Conservation (phyloP, 64 coral and sea anemone genomes). For the Stichodactyla helianthus region DNA sequence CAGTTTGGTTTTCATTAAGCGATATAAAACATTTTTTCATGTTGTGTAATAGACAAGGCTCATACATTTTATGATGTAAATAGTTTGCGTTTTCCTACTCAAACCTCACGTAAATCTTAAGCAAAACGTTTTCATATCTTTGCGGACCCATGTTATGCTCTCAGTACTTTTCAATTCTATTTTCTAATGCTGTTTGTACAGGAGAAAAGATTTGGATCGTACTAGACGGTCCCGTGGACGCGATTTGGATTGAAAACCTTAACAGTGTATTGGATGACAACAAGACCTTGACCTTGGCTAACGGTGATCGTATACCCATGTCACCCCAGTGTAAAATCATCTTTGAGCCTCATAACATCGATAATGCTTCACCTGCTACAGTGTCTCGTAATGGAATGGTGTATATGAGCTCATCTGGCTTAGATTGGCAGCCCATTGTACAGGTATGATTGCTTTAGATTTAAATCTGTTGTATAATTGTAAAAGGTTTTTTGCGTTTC, state of each 20-base stretch:
- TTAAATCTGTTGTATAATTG: not conserved
- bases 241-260: constrained; percentile 95
- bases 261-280: constrained; percentile 95
- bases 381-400: constrained; percentile 99
- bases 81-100: no score
- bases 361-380: constrained; percentile 93
- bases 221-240: constrained; percentile 89
- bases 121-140: no score
- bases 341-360: constrained; percentile 96
- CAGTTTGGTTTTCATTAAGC: no score
- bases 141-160: no score
- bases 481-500: not conserved
- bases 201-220: constrained; percentile 95
- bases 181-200: not conserved
- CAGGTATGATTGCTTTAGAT: constrained; percentile 47
- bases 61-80: no score
- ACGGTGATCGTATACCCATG: constrained; percentile 97
- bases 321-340: constrained; percentile 95
- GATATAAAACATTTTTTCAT: no score
- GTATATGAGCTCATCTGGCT: constrained; percentile 98
- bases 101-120: no score
- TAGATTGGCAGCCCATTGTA: constrained; percentile 91
- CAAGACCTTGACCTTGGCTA: constrained; percentile 92
- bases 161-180: no score
- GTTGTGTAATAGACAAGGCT: no score